Percentiles rank a stretch among this genome's conserved stretches.
Evolutionary conservation across 2,888 invertebrate species (phyloP).

Genomic region (Apoderus coryli): DNA sequence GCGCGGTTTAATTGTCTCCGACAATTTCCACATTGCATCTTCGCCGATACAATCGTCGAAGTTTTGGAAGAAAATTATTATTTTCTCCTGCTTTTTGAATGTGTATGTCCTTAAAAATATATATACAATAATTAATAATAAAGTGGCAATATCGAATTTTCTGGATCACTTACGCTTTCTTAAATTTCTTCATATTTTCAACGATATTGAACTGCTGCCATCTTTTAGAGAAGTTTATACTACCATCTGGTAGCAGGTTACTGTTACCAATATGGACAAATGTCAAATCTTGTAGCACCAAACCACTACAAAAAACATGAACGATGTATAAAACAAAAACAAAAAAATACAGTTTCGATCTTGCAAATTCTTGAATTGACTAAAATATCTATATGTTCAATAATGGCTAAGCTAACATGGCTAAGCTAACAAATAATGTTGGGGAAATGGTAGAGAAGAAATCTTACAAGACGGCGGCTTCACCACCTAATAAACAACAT

Average conservation of each 20-base stretch:
- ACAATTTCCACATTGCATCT: constrained; percentile 97
- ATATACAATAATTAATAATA: constrained; percentile 6
- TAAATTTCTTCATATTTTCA: constrained; percentile 95
- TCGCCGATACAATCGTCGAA: constrained; percentile 93
- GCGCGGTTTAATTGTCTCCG: constrained; percentile 89
- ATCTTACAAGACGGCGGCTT: too few species aligned
- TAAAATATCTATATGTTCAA: too few species aligned
- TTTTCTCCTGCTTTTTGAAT: constrained; percentile 85
- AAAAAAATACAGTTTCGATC: too few species aligned
- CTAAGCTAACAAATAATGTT: too few species aligned
- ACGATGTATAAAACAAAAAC: too few species aligned
- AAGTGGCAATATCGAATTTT: constrained; percentile 6
- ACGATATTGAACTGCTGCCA: constrained; percentile 99
- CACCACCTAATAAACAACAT: too few species aligned
- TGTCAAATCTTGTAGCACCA: constrained; percentile 96
- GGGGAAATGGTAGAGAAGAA: too few species aligned
- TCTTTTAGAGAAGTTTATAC: constrained; percentile 90
- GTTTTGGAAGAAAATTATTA: constrained; percentile 90
- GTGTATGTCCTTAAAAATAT: constrained; percentile 63
- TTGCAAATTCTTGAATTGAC: neutral
- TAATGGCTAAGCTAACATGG: too few species aligned
- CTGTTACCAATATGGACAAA: constrained; percentile 97
- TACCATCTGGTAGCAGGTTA: constrained; percentile 72
- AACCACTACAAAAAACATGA: constrained; percentile 50
- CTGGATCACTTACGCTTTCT: constrained; percentile 64